Evolutionary conservation across 2,888 invertebrate genomes (phyloP).

Genomic region (Plebejus melissa): DNA sequence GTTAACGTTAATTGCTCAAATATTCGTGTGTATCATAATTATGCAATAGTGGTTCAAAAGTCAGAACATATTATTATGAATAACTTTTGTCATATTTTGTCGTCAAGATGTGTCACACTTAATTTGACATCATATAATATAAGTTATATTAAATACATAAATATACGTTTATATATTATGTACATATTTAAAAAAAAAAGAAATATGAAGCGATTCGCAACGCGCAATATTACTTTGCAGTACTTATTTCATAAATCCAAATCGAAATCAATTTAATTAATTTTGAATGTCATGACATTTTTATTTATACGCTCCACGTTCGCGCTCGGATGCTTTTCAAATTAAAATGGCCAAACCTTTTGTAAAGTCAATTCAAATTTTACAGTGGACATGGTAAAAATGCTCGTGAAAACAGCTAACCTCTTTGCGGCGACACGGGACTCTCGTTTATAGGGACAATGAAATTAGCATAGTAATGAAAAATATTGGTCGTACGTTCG

Average conservation of each 20-base stretch:
- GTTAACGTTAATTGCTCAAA: too few species aligned
- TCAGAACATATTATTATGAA: too few species aligned
- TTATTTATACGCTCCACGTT: constrained; percentile 31
- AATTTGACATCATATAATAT: neutral
- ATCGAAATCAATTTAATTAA: constrained; percentile 14
- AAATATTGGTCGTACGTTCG: constrained; percentile 67
- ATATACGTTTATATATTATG: neutral
- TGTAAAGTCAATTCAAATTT: constrained; percentile 67
- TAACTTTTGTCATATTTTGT: too few species aligned
- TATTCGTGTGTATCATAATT: too few species aligned
- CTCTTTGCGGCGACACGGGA: constrained; percentile 63
- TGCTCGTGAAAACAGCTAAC: constrained; percentile 64
- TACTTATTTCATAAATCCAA: neutral
- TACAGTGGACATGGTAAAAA: constrained; percentile 68
- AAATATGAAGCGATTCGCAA: neutral
- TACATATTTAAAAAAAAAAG: neutral
- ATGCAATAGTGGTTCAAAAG: too few species aligned
- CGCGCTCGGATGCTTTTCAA: constrained; percentile 65
- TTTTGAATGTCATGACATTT: constrained; percentile 8
- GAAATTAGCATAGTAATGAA: constrained; percentile 78
- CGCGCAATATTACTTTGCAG: neutral
- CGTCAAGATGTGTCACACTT: too few species aligned
- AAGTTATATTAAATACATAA: neutral
- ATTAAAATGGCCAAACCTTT: constrained; percentile 62
- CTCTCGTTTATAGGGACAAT: constrained; percentile 72